Conservation (phyloP, 2,113 vertebrate species). For the Octodon degus region DNA sequence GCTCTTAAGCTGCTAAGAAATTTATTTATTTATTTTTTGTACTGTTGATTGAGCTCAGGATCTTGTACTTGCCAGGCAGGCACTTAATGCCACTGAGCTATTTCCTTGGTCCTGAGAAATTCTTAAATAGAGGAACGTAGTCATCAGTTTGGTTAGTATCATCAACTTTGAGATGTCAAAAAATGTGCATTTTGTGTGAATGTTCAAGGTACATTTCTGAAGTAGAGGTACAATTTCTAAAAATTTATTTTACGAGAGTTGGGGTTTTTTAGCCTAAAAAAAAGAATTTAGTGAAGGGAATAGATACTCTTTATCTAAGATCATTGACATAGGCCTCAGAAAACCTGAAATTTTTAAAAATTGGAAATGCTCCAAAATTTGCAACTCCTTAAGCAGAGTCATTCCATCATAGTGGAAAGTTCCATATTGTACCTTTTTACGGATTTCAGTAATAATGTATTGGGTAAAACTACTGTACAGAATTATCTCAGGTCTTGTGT, state of each 20-base stretch:
- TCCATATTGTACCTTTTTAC: too few relatives aligned
- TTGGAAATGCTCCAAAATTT: background rate
- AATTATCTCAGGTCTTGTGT: background rate
- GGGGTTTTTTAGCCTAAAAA: background rate
- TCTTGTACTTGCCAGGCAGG: too few relatives aligned
- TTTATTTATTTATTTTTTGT: too few relatives aligned
- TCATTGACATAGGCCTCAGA: background rate
- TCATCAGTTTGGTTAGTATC: background rate
- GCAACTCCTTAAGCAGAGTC: background rate
- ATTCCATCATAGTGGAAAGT: background rate
- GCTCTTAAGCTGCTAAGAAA: too few relatives aligned
- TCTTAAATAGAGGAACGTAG: background rate
- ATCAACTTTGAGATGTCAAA: background rate
- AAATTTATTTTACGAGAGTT: background rate
- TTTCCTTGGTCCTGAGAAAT: too few relatives aligned
- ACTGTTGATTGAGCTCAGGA: too few relatives aligned
- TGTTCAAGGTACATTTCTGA: background rate
- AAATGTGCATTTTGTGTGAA: background rate
- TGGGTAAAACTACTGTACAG: background rate
- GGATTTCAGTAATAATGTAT: background rate
- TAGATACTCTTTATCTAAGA: background rate
- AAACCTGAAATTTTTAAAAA: background rate
- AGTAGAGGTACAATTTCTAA: background rate
- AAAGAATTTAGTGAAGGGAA: background rate
- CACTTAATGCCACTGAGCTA: too few relatives aligned